Evolutionary conservation across 1,140 invertebrate species (phyloP).

Genomic region (Bombus waltoni): DNA sequence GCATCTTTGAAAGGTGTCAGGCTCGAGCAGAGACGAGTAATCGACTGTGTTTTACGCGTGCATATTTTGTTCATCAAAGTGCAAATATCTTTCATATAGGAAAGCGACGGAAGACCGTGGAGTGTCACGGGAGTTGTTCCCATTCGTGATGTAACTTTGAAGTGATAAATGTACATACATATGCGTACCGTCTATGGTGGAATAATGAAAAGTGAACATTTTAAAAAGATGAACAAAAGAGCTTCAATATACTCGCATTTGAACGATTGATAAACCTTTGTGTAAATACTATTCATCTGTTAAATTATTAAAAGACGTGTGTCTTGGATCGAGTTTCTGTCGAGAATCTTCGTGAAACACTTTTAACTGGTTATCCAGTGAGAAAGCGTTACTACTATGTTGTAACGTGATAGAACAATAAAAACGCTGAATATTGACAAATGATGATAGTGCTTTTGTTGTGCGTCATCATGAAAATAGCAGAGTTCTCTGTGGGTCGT

Average conservation of each 20-base stretch:
- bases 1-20: slow-evolving; percentile 44
- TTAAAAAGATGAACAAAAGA: slow-evolving; percentile 15
- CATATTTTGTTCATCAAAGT: slow-evolving; percentile 28
- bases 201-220: slow-evolving; percentile 40
- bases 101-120: background rate
- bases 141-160: slow-evolving; percentile 28
- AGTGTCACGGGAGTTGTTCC: background rate
- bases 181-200: background rate
- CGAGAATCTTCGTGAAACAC: background rate
- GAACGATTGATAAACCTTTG: background rate
- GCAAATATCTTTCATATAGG: slow-evolving; percentile 26
- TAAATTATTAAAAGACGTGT: background rate
- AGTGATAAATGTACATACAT: slow-evolving; percentile 24
- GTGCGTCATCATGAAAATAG: slow-evolving; percentile 83
- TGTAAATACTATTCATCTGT: background rate
- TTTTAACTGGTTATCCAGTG: background rate
- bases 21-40: slow-evolving; percentile 18
- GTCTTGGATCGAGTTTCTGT: no score
- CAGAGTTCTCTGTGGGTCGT: slow-evolving; percentile 79
- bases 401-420: slow-evolving; percentile 42
- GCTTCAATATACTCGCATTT: background rate
- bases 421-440: slow-evolving; percentile 49
- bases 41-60: slow-evolving; percentile 19
- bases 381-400: slow-evolving; percentile 49
- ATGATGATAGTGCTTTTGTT: slow-evolving; percentile 82